Evolutionary conservation across 1,140 invertebrate species (phyloP).

Genomic region (Cydia splendana): DNA sequence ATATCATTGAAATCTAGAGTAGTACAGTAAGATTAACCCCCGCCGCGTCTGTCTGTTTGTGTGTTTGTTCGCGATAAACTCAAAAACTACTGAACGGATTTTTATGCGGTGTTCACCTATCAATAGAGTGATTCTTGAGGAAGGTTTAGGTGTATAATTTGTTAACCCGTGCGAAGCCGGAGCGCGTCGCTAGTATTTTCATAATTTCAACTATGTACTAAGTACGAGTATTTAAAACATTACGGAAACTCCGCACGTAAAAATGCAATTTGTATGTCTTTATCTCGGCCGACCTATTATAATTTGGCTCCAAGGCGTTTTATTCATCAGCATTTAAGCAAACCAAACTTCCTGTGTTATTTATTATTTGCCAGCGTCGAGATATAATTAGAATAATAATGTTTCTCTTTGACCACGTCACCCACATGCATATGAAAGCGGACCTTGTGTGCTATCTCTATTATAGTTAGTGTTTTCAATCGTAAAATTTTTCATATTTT

Average conservation of each 20-base stretch:
- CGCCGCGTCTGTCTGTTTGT: too few species aligned
- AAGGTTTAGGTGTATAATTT: too few species aligned
- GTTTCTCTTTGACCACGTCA: conserved; percentile 11
- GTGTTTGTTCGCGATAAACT: too few species aligned
- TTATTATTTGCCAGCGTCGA: not conserved
- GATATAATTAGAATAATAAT: conserved; percentile 27
- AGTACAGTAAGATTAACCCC: too few species aligned
- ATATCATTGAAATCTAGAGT: too few species aligned
- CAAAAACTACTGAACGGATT: too few species aligned
- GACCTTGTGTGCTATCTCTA: not conserved
- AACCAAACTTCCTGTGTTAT: conserved; percentile 31
- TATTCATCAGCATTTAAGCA: not conserved
- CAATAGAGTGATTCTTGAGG: too few species aligned
- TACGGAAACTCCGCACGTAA: not conserved
- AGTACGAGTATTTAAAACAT: not conserved
- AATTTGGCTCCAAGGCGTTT: not conserved
- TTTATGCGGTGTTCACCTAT: too few species aligned
- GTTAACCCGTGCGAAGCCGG: too few species aligned
- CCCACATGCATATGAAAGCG: not conserved
- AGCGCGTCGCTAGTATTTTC: not conserved
- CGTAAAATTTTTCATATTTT: conserved; percentile 8
- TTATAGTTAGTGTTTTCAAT: conserved; percentile 15
- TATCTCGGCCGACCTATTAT: not conserved
- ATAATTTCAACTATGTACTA: too few species aligned
- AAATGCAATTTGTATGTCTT: not conserved